Evolutionary conservation across 2,797 vertebrate species (phyloP).

Genomic region (Mus minutoides): DNA sequence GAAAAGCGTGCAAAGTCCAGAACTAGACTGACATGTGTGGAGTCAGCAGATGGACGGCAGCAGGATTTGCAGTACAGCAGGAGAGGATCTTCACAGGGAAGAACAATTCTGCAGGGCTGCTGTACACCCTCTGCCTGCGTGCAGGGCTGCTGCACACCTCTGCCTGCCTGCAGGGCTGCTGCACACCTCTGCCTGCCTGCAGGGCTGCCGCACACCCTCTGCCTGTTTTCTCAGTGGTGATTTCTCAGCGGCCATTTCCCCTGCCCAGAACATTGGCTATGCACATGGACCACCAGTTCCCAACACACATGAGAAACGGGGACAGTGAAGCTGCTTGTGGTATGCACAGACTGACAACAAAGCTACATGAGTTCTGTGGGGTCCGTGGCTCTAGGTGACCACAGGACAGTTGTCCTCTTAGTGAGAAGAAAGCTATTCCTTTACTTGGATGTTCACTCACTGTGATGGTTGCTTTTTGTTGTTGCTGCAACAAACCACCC

Average conservation of each 20-base stretch:
- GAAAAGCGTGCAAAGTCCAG: neutral
- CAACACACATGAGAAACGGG: neutral
- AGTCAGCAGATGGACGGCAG: neutral
- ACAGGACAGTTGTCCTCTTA: neutral
- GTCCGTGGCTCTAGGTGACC: neutral
- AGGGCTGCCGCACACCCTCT: neutral
- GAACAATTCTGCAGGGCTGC: neutral
- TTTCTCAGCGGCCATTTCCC: neutral
- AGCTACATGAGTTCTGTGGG: neutral
- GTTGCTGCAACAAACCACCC: neutral
- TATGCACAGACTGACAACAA: neutral
- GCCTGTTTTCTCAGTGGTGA: neutral
- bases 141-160: too few species aligned
- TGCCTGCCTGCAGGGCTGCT: neutral
- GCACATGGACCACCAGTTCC: fast-evolving
- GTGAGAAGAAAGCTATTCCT: neutral
- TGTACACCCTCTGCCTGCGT: neutral
- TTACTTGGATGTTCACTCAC: neutral
- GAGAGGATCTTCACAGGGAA: neutral
- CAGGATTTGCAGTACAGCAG: neutral
- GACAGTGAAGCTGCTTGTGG: neutral
- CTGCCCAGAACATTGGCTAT: too few species aligned
- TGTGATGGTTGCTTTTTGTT: neutral
- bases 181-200: neutral
- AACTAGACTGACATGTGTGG: neutral